phyloP scores from a whole-genome alignment of 2,888 invertebrate genomes.

The Glaucopsyche alexis region DNA sequence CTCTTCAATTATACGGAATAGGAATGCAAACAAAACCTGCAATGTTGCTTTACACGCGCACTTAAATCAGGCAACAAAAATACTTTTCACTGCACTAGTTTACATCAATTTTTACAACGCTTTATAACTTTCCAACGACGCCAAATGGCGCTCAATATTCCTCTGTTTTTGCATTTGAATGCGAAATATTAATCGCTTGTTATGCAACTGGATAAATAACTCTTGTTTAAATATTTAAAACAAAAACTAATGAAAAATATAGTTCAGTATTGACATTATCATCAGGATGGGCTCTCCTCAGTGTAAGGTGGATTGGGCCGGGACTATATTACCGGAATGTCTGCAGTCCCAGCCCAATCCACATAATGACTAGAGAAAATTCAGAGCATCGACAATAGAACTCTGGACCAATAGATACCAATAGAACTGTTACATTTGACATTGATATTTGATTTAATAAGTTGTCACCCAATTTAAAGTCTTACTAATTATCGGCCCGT shows the following conservation, averaged over 20 bases:
- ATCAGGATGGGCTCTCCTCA: no score
- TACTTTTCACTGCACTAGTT: conserved; percentile 25
- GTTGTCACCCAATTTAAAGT: no score
- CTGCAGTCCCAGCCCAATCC: no score
- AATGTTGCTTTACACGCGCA: background rate
- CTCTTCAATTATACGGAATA: background rate
- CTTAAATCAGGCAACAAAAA: conserved; percentile 10
- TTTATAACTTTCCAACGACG: conserved; percentile 31
- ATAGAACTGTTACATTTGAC: no score
- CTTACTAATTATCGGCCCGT: no score
- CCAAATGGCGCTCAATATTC: conserved; percentile 28
- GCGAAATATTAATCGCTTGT: conserved; percentile 9
- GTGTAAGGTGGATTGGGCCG: no score
- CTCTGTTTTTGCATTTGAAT: conserved; percentile 13
- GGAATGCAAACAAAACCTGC: background rate
- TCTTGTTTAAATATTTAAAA: conserved; percentile 4
- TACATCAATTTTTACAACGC: conserved; percentile 30
- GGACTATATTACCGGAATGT: no score
- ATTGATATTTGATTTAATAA: no score
- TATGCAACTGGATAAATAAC: background rate
- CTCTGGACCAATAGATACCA: no score
- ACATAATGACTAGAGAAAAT: no score
- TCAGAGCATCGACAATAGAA: no score
- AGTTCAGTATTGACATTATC: background rate
- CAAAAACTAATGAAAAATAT: background rate